phyloP scores from a whole-genome alignment of 2,797 vertebrate genomes.

The Enteromius anoplus region DNA sequence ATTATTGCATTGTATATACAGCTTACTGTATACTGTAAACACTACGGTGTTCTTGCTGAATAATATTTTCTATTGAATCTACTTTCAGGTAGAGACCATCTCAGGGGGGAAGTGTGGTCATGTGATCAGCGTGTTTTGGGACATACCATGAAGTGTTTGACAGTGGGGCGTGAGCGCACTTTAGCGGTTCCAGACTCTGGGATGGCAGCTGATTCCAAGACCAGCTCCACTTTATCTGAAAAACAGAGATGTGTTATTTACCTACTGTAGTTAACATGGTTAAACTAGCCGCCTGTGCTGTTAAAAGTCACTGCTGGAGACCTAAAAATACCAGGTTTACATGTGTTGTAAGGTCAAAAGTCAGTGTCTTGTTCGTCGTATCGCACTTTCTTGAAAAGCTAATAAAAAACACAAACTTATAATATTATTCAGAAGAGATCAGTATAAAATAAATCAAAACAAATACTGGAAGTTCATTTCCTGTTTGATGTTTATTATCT shows the following conservation, averaged over 20 bases:
- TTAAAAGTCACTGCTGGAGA: neutral
- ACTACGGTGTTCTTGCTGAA: neutral
- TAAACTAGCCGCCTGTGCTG: neutral
- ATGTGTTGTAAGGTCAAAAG: neutral
- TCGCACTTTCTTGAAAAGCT: neutral
- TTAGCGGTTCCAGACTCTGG: constrained; percentile 79
- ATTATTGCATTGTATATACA: neutral
- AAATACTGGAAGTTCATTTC: neutral
- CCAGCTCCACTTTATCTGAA: constrained; percentile 70
- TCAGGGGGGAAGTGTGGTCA: neutral
- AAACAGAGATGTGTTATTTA: constrained; percentile 36
- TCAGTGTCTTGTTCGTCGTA: neutral
- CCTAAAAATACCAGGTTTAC: neutral
- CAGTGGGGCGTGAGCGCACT: constrained; percentile 78
- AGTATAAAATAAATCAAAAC: neutral
- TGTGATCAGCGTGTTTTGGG: neutral
- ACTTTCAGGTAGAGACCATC: neutral
- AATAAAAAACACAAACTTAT: neutral
- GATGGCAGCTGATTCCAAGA: constrained; percentile 65
- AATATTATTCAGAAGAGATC: neutral
- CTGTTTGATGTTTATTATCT: neutral
- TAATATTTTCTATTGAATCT: neutral
- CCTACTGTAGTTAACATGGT: neutral
- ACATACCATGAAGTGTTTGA: constrained; percentile 78
- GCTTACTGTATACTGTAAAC: too few relatives aligned